Evolutionary conservation across 2,113 vertebrate species (phyloP).

Genomic region (Eolophus roseicapilla): DNA sequence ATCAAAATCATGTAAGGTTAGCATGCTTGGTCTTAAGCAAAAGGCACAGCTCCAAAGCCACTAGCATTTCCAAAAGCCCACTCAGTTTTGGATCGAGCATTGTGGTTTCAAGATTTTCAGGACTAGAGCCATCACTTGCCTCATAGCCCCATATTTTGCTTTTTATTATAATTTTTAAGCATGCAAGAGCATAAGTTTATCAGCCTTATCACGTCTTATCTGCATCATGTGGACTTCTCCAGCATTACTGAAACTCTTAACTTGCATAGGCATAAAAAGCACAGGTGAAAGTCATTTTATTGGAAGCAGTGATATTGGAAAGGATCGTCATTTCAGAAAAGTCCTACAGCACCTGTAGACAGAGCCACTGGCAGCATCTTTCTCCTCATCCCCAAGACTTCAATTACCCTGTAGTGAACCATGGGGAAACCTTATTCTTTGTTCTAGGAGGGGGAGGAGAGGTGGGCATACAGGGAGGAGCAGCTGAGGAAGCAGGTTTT

Average conservation of each 20-base stretch:
- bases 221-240: background rate
- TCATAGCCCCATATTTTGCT: background rate
- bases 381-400: background rate
- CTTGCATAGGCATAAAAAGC: background rate
- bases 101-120: background rate
- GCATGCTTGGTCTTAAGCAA: background rate
- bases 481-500: background rate
- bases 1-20: background rate
- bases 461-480: background rate
- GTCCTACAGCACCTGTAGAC: background rate
- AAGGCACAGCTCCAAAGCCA: background rate
- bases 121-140: background rate
- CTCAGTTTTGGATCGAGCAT: background rate
- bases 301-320: background rate
- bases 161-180: background rate
- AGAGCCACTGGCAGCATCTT: background rate
- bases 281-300: background rate
- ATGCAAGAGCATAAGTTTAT: background rate
- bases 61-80: background rate
- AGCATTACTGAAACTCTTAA: background rate
- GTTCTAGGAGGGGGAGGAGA: background rate
- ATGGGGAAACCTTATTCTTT: background rate
- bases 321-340: background rate
- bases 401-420: background rate
- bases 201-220: background rate